Percentiles rank a stretch among this genome's conserved stretches.
These are phyloP conservation scores for Heliangelus exortis DNA, from an alignment of 2,797 vertebrate species.

Conservation along the genomic window DNA sequence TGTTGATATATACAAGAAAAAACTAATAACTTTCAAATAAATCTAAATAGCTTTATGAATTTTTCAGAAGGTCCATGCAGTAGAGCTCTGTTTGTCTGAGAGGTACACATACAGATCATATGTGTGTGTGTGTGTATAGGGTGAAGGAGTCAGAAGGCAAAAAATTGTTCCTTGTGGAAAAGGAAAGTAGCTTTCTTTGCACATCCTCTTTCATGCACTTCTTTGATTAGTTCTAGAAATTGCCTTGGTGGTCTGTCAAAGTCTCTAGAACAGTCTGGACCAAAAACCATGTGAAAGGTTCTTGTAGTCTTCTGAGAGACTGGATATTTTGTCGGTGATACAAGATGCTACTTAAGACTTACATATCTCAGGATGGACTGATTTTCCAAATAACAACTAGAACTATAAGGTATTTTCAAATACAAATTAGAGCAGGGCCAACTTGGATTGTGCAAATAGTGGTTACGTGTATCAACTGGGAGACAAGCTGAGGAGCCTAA, in stretches of 20 bases:
- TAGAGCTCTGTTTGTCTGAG: slow-evolving; percentile 21
- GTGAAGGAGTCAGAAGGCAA: slow-evolving; percentile 45
- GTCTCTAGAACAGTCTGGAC: neutral
- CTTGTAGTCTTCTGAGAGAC: neutral
- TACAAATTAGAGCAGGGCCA: neutral
- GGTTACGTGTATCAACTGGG: neutral
- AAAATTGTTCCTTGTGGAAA: slow-evolving; percentile 43
- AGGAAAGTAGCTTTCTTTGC: neutral
- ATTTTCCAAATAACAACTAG: neutral
- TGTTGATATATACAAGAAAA: slow-evolving; percentile 27
- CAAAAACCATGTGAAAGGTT: neutral
- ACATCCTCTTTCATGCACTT: neutral
- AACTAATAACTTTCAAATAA: slow-evolving; percentile 54
- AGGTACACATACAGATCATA: neutral
- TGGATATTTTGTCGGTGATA: neutral
- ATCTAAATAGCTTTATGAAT: slow-evolving; percentile 33
- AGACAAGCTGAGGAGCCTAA: neutral
- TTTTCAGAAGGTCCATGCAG: slow-evolving; percentile 31
- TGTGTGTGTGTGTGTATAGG: neutral
- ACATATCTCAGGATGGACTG: neutral
- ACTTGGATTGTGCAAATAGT: neutral
- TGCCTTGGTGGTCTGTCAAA: neutral
- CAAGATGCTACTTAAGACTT: neutral
- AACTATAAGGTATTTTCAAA: neutral
- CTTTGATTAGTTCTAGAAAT: neutral